Conservation (phyloP, 2,113 vertebrate species). For the Hypocryptadius cinnamomeus region DNA sequence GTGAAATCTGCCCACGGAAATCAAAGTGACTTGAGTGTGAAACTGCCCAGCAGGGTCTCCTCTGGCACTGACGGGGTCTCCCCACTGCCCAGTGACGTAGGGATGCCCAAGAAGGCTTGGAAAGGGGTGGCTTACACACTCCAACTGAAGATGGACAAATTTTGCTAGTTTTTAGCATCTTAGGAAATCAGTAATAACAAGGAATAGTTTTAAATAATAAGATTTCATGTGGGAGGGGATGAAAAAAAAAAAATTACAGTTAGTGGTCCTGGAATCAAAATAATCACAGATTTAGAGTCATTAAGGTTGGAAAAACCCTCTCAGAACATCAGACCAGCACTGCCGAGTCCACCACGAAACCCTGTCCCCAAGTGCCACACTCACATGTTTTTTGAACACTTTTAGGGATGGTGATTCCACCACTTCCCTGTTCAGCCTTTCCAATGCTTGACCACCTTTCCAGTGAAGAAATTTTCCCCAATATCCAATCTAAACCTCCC, state of each 20-base stretch:
- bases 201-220: neutral
- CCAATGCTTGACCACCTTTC: neutral
- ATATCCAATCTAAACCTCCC: no score
- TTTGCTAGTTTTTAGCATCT: neutral
- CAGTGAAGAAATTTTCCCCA: neutral
- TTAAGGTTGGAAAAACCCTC: neutral
- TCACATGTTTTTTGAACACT: rapidly evolving
- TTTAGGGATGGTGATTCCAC: neutral
- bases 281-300: no score
- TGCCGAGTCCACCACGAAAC: no score
- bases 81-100: neutral
- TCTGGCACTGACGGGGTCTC: neutral
- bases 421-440: neutral
- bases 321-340: neutral
- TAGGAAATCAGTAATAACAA: neutral
- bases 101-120: neutral
- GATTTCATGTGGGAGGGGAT: rapidly evolving
- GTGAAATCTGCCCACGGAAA: conserved; percentile 27
- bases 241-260: neutral
- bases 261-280: neutral
- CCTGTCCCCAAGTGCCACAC: neutral
- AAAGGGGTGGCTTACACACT: neutral
- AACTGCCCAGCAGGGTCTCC: conserved; percentile 12
- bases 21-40: conserved; percentile 35
- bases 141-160: neutral